Conservation (phyloP, 2,797 vertebrate genomes). For the Sebastes wilsoni region DNA sequence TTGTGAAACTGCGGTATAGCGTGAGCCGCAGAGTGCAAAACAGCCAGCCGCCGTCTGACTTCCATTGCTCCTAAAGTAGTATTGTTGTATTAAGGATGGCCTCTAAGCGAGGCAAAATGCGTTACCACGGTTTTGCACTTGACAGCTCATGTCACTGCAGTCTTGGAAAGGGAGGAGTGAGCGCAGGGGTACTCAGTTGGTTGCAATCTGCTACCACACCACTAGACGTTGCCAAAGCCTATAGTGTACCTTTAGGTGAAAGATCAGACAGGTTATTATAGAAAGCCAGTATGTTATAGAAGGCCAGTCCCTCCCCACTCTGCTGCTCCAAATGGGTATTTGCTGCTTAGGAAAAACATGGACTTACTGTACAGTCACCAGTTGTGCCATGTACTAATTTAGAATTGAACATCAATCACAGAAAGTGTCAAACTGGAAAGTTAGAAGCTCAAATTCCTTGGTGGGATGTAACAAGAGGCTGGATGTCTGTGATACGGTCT, state of each 20-base stretch:
- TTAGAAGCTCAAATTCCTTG: slow-evolving; percentile 15
- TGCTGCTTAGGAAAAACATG: neutral
- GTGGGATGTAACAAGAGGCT: slow-evolving; percentile 25
- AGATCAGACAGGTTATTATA: neutral
- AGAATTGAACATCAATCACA: slow-evolving; percentile 32
- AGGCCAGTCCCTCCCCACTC: neutral
- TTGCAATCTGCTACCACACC: too few species aligned
- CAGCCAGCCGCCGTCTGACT: too few species aligned
- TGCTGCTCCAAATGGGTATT: neutral
- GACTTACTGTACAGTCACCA: slow-evolving; percentile 10
- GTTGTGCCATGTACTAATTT: slow-evolving; percentile 8
- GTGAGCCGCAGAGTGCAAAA: too few species aligned
- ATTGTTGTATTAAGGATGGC: too few species aligned
- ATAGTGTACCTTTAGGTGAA: neutral
- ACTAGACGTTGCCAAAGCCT: too few species aligned
- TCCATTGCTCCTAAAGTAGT: too few species aligned
- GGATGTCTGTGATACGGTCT: neutral
- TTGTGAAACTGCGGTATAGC: too few species aligned
- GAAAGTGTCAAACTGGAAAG: slow-evolving; percentile 6
- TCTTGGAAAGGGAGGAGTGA: too few species aligned
- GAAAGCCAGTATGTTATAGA: neutral
- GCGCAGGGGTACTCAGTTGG: too few species aligned
- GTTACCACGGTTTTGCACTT: too few species aligned
- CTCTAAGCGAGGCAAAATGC: too few species aligned
- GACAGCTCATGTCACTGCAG: too few species aligned